Base-by-base conservation (phyloP, 2,113 vertebrate genomes). In the Pitta sordida region DNA sequence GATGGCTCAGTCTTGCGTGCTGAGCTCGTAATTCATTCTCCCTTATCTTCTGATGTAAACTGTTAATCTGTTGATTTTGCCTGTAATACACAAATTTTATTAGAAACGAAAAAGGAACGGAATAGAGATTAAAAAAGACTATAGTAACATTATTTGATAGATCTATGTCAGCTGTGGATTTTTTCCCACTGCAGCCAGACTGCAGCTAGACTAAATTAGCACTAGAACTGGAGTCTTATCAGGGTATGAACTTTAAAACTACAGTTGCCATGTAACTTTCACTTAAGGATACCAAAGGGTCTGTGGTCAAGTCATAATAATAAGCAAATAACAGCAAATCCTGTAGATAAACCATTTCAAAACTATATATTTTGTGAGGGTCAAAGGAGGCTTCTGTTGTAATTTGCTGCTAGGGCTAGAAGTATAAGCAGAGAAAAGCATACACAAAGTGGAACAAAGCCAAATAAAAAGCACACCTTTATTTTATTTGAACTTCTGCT, bases 1-100 rank as follows among this genome's bases (percentile, higher is more conserved):
- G 98, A 78, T 98, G 98, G 96, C 97, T 98, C 92, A 98, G 97
- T 86, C 98, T 97, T 75, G 98, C 98, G 56, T 98, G 99, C 69
- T 99, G 98, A 32, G 98, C 98, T 95, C 98, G 91, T 44, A 99
- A 96, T 96, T 99, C 98, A 41, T 99, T 99, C 95, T 99, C 98
- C 83, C 98, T 98, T 97, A 99, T 98, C 91, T 98, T 98, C 53
- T 98, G 98, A n/a, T 99, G 98, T 14, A 99, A 97, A 84, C 97
- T 98, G 77, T 98, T 96, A 84, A 99, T 99, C 97, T 99, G 98
- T 91, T 99, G 99, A 96, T 99, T 99, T 94, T 99, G 99, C 87
- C 99, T 99, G 96, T 55, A 97, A 98, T 63, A 95, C n/a, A 95
- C 7, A 96, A 34, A 56, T 93, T 30, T 92, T 32, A 85, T 86